Evolutionary conservation across 30 jellyfish, hydroid and myxozoan species (phyloP).

Genomic region (Haliclystus octoradiatus): DNA sequence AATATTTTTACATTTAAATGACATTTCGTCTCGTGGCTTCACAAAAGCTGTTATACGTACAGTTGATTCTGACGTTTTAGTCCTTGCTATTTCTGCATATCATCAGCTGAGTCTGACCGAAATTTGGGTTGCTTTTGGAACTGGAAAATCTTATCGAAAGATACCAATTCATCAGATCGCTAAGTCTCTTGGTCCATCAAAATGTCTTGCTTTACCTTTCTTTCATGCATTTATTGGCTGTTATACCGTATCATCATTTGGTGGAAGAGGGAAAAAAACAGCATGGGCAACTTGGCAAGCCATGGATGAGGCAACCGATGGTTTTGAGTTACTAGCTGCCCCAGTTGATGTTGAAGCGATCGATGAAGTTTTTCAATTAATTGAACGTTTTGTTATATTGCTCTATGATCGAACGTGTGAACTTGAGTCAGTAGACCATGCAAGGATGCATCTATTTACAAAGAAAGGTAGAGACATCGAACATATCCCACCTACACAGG

Average conservation of each 20-base stretch:
- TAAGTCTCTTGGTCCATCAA: constrained; percentile 15
- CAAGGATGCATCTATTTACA: constrained; percentile 23
- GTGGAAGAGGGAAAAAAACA: constrained; percentile 8
- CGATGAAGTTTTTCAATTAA: too few species aligned
- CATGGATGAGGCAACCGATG: constrained; percentile 5
- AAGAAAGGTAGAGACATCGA: constrained; percentile 22
- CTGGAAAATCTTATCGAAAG: constrained; percentile 11
- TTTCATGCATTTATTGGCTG: constrained; percentile 22
- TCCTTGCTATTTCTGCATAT: constrained; percentile 10
- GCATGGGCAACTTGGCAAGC: constrained; percentile 24
- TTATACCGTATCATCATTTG: constrained; percentile 10
- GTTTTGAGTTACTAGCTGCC: constrained; percentile 4
- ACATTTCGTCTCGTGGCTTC: constrained; percentile 1
- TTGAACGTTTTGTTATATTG: constrained; percentile 19
- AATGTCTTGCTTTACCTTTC: constrained; percentile 3
- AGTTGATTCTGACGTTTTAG: constrained; percentile 33
- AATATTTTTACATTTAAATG: constrained; percentile 11
- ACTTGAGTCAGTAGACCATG: constrained; percentile 10
- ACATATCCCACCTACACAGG: constrained; percentile 31
- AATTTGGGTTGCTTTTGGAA: constrained; percentile 24
- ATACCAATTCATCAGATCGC: constrained; percentile 26
- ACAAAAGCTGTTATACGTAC: constrained; percentile 9
- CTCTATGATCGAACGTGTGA: constrained; percentile 30
- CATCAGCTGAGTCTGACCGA: constrained; percentile 1
- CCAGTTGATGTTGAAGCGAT: too few species aligned